Percentiles rank a stretch among this genome's conserved stretches.
phyloP scores from a whole-genome alignment of 2,113 vertebrate genomes.

The Marmota monax region DNA sequence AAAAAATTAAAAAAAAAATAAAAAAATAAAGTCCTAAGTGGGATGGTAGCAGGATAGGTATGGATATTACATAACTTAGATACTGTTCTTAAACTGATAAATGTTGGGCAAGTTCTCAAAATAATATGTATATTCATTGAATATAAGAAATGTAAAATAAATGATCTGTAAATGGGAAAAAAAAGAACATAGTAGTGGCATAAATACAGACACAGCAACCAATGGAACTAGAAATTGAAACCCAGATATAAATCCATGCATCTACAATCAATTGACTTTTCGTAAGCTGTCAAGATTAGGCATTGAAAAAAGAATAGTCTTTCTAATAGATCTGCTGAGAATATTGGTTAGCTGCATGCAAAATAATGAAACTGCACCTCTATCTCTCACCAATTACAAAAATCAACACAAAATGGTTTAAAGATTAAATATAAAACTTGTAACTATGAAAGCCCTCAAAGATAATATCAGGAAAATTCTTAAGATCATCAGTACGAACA shows the following conservation, averaged over 20 bases:
- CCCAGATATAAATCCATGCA: background rate
- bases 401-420: no score
- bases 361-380: background rate
- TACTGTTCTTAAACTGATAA: constrained; percentile 12
- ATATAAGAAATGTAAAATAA: background rate
- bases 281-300: no score
- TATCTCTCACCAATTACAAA: background rate
- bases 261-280: background rate
- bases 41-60: background rate
- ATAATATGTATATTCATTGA: background rate
- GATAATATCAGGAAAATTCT: no score
- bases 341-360: background rate
- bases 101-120: background rate
- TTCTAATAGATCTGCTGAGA: no score
- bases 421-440: no score
- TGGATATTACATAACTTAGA: background rate
- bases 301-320: no score
- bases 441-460: no score
- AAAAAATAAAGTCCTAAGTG: no score
- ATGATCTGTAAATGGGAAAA: background rate
- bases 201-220: background rate
- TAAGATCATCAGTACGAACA: no score
- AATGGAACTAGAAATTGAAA: background rate
- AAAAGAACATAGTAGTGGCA: background rate
- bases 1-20: no score